Conservation (phyloP, 2,888 invertebrate genomes). For the Machimus atricapillus region DNA sequence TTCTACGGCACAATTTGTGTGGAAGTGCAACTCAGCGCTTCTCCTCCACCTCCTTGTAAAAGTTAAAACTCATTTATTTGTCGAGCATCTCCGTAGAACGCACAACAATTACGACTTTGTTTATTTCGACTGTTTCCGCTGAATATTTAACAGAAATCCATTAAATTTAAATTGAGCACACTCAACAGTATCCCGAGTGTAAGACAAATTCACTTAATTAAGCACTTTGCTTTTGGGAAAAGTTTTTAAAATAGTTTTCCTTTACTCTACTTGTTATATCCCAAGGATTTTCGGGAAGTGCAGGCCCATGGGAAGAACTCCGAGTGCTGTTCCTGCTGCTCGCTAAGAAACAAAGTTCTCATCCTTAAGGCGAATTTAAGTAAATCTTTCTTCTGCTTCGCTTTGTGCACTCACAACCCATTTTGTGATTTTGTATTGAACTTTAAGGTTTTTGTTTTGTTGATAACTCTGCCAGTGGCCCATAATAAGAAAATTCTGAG, state of each 20-base stretch:
- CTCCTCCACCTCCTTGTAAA: neutral
- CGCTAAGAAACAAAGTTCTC: neutral
- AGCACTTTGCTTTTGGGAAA: neutral
- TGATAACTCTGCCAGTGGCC: neutral
- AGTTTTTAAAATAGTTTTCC: conserved; percentile 5
- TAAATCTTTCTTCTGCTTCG: neutral
- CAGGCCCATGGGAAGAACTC: neutral
- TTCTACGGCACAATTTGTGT: neutral
- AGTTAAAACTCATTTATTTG: neutral
- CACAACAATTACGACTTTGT: neutral
- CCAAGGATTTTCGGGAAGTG: neutral
- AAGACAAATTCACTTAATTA: conserved; percentile 5
- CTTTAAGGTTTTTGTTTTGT: neutral
- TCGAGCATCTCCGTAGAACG: neutral
- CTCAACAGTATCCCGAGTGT: conserved; percentile 4
- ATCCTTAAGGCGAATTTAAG: neutral
- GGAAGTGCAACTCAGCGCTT: neutral
- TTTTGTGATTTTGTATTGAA: neutral
- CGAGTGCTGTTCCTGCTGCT: neutral
- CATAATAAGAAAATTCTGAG: neutral
- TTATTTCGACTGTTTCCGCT: neutral
- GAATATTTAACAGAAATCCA: conserved; percentile 6
- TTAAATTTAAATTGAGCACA: conserved; percentile 7
- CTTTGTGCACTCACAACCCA: neutral
- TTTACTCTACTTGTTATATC: neutral